These are phyloP conservation scores for Prolemur simus DNA, from an alignment of 2,113 vertebrate genomes.

Conservation along the genomic window DNA sequence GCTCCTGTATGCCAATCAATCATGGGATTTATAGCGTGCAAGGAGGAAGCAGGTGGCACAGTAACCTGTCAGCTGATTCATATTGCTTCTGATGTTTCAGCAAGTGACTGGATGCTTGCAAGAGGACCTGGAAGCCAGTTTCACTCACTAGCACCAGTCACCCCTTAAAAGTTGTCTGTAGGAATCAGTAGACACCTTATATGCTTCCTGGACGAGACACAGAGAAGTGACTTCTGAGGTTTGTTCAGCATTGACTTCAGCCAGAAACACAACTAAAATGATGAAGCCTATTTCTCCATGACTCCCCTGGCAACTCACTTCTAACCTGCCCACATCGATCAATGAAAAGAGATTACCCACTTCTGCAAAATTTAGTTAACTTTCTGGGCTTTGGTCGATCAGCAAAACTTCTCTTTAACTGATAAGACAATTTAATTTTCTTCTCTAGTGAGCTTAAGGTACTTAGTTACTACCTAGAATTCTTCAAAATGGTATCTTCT, in stretches of 20 bases:
- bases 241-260: background rate
- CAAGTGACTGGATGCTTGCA: background rate
- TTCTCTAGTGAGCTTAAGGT: constrained; percentile 30
- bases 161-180: background rate
- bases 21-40: background rate
- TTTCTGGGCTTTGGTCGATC: constrained; percentile 23
- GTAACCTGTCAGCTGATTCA: background rate
- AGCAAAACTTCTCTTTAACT: constrained; percentile 28
- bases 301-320: background rate
- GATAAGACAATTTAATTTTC: constrained; percentile 58
- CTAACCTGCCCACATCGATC: constrained; percentile 14
- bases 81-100: background rate
- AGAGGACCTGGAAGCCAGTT: background rate
- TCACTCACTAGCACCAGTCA: background rate
- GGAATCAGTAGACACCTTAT: background rate
- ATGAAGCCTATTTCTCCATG: background rate
- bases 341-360: constrained; percentile 8
- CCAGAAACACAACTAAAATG: background rate
- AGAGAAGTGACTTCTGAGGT: background rate
- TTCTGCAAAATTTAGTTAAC: constrained; percentile 50
- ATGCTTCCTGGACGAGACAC: background rate
- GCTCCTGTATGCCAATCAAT: background rate
- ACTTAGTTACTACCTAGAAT: constrained; percentile 36
- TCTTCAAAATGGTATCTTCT: constrained; percentile 39
- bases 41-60: background rate